Evolutionary conservation across 2,797 vertebrate species (phyloP).

Genomic region (Sus cebifrons): DNA sequence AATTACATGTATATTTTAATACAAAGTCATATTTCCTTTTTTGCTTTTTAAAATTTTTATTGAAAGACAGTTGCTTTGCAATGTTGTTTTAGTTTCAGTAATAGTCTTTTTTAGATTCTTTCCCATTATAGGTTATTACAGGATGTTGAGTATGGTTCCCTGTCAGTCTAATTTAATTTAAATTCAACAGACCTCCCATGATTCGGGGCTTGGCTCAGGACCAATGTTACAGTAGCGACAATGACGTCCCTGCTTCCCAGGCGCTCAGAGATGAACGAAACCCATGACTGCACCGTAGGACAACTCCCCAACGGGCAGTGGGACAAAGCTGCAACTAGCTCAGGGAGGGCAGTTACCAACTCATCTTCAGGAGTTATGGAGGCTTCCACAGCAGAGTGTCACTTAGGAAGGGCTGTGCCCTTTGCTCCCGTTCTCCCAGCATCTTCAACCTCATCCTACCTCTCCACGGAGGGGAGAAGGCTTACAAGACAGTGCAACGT

Average conservation of each 20-base stretch:
- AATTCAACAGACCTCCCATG: conserved; percentile 33
- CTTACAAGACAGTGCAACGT: fast-evolving
- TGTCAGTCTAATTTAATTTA: not conserved
- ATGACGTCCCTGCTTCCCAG: not conserved
- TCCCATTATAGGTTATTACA: too few species aligned
- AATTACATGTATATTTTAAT: too few species aligned
- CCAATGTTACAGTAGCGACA: not conserved
- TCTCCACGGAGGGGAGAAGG: fast-evolving
- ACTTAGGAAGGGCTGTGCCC: not conserved
- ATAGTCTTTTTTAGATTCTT: too few species aligned
- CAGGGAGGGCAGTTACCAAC: not conserved
- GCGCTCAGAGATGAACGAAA: conserved; percentile 54
- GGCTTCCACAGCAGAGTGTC: not conserved
- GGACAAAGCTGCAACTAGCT: not conserved
- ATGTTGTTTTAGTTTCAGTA: too few species aligned
- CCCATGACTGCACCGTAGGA: not conserved
- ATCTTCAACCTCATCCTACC: not conserved
- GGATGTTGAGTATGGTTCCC: too few species aligned
- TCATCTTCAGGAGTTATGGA: not conserved
- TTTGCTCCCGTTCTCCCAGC: not conserved
- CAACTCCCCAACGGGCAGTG: not conserved
- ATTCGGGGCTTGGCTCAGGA: not conserved
- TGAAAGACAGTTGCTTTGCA: too few species aligned
- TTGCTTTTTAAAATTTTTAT: too few species aligned
- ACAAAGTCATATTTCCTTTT: too few species aligned